Evolutionary conservation across 2,888 invertebrate species (phyloP), one percentile per base, ranked within the genome.

Genomic region (Hirtodrosophila alboralis): DNA sequence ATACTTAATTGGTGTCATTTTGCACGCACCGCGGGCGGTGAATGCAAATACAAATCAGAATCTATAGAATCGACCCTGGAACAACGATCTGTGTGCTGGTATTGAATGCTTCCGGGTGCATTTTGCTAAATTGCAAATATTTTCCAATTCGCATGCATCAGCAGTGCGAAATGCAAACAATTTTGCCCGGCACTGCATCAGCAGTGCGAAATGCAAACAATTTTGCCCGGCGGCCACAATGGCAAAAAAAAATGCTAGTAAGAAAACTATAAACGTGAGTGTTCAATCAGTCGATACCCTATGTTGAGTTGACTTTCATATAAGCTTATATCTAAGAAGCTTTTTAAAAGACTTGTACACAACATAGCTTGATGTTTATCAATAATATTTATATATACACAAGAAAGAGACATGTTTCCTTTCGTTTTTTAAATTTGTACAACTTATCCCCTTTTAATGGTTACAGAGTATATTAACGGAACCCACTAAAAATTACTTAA

Each of bases 111-210:
- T 83, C 84, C 86, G 72, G 79, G 67, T 69, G 65, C 60, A 80
- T 86, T 84, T 83, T 86, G 86, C 86, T 84, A 83, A 83, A 86
- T 83, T 83, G 81, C 81, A 83, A 83, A 86, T 86, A 83, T 86
- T 86, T 86, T 73, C 68, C 84, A 81, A 84, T 80, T 73, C 83
- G 65, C 85, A 77, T 73, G 73, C 79, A 72, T 65, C 83, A 74
- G 75, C 85, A 81, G 51, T 65, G 57, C 63, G 61, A 64, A 73
- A 78, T 71, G 79, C 86, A 85, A 83, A 81, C 81, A 83, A 78
- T 78, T 87, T 86, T 63, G 65, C 68, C 81, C 67, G 52, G 56
- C 67, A n/a, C n/a, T 73, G 73, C 79, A 72, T 65, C 83, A 74
- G 75, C 85, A 81, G 51, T 65, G 57, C 63, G 61, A 64, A 73